Conservation (phyloP, 2,888 invertebrate species). For the Scaptodrosophila latifasciaeformis region DNA sequence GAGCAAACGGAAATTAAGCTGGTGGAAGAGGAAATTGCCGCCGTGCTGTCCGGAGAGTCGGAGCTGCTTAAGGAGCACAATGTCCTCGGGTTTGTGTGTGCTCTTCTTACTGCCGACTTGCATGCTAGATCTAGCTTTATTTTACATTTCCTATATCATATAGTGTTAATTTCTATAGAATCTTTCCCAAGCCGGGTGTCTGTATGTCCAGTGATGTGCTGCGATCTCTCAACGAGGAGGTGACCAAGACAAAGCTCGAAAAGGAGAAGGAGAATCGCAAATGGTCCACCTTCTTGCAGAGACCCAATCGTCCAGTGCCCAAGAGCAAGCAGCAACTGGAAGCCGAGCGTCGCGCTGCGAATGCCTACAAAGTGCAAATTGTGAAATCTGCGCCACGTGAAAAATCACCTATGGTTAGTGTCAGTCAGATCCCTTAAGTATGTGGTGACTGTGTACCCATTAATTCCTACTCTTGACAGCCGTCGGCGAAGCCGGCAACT, state of each 20-base stretch:
- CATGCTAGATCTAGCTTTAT: background rate
- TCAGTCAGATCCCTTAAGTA: no score
- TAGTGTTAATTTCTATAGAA: slow-evolving; percentile 82
- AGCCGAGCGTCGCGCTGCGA: slow-evolving; percentile 67
- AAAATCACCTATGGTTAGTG: slow-evolving; percentile 57
- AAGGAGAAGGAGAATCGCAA: slow-evolving; percentile 78
- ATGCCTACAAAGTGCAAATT: slow-evolving; percentile 78
- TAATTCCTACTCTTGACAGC: slow-evolving; percentile 40
- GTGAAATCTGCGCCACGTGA: slow-evolving; percentile 75
- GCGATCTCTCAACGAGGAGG: slow-evolving; percentile 79
- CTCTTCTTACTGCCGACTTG: background rate
- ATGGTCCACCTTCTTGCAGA: slow-evolving; percentile 86
- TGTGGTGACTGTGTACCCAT: slow-evolving; percentile 6
- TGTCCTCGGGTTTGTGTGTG: slow-evolving; percentile 75
- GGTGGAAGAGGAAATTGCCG: slow-evolving; percentile 82
- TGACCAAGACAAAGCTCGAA: slow-evolving; percentile 76
- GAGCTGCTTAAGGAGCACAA: slow-evolving; percentile 82
- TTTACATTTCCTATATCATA: background rate
- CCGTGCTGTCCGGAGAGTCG: slow-evolving; percentile 81
- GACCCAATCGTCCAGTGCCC: slow-evolving; percentile 83
- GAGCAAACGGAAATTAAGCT: slow-evolving; percentile 72
- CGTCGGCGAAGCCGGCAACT: slow-evolving; percentile 36
- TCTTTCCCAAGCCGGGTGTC: slow-evolving; percentile 80
- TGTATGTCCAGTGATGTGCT: slow-evolving; percentile 82
- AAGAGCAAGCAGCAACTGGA: slow-evolving; percentile 71